Conservation (phyloP, 2,888 invertebrate species). For the Rhaphigaster nebulosa region DNA sequence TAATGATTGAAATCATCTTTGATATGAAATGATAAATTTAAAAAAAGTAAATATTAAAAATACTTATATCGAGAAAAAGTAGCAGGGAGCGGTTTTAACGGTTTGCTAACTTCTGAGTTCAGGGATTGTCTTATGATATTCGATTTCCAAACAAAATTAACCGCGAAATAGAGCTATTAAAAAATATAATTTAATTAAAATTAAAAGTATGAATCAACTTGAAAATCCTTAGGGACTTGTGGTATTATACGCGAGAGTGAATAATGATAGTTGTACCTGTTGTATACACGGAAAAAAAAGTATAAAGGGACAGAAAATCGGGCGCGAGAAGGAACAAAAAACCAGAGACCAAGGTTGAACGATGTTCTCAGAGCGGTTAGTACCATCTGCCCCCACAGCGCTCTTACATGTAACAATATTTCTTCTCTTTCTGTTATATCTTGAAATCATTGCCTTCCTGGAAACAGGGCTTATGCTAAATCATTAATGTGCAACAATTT, state of each 20-base stretch:
- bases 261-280: slow-evolving; percentile 24
- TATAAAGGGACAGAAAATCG: slow-evolving; percentile 24
- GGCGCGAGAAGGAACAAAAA: background rate
- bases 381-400: background rate
- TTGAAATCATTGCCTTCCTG: background rate
- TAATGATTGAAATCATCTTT: too few species aligned
- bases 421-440: slow-evolving; percentile 38
- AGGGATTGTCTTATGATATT: too few species aligned
- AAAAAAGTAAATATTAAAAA: too few species aligned
- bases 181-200: too few species aligned
- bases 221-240: background rate
- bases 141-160: too few species aligned
- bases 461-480: background rate
- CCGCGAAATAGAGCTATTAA: too few species aligned
- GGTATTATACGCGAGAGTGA: background rate
- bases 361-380: slow-evolving; percentile 37
- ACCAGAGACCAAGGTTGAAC: slow-evolving; percentile 27
- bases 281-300: background rate
- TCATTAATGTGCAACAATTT: too few species aligned
- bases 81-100: too few species aligned
- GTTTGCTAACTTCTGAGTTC: too few species aligned
- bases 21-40: too few species aligned
- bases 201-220: too few species aligned
- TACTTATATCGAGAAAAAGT: too few species aligned
- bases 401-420: slow-evolving; percentile 49